Conservation (phyloP, 2,113 vertebrate genomes). For the Oryzias celebensis region DNA sequence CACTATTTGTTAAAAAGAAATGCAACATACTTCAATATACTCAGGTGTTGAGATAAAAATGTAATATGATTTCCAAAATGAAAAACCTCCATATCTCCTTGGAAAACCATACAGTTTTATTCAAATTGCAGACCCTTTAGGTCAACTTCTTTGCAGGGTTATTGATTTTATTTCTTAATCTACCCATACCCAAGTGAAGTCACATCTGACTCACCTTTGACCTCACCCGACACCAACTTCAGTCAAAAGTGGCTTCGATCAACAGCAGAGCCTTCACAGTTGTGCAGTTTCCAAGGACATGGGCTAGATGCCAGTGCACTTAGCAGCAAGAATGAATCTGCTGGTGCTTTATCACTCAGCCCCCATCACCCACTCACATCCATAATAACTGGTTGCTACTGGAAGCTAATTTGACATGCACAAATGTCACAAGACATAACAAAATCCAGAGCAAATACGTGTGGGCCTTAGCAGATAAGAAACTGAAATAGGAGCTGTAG, state of each 20-base stretch:
- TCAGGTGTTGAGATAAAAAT: too few species aligned
- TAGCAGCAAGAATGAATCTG: conserved; percentile 31
- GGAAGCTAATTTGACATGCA: too few species aligned
- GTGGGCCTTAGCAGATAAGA: not conserved
- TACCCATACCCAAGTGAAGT: not conserved
- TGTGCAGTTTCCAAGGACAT: not conserved
- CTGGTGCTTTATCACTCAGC: not conserved
- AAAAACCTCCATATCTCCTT: too few species aligned
- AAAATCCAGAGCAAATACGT: not conserved
- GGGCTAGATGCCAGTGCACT: conserved; percentile 41
- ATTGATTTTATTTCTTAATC: too few species aligned
- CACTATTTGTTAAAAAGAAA: too few species aligned
- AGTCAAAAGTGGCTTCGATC: not conserved
- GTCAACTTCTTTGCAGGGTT: too few species aligned
- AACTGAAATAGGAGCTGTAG: not conserved
- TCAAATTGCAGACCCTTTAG: too few species aligned
- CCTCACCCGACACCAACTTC: not conserved
- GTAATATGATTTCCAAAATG: too few species aligned
- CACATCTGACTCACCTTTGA: not conserved
- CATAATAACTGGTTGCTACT: not conserved
- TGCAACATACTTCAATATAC: too few species aligned
- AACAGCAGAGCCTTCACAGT: not conserved
- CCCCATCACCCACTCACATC: not conserved
- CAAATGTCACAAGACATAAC: too few species aligned
- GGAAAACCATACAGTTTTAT: too few species aligned